These are phyloP conservation scores for Boleophthalmus pectinirostris DNA, from an alignment of 2,113 vertebrate genomes.

Conservation along the genomic window DNA sequence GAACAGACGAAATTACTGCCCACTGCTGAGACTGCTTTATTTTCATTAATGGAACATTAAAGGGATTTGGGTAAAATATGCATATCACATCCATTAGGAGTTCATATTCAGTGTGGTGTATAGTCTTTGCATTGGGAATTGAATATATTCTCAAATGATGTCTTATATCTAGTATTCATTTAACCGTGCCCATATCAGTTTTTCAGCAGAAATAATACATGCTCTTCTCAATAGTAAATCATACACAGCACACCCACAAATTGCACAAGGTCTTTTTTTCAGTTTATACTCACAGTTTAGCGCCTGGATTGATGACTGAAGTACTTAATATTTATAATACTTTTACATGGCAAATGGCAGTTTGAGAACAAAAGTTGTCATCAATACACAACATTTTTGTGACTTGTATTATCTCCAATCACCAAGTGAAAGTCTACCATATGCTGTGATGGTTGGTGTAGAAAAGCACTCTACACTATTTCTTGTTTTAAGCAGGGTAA, in stretches of 20 bases:
- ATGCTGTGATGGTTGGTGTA: neutral
- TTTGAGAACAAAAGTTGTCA: no score
- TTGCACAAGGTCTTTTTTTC: no score
- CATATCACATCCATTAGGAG: constrained; percentile 16
- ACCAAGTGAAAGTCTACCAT: neutral
- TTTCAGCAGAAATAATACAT: no score
- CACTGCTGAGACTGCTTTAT: constrained; percentile 31
- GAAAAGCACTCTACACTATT: neutral
- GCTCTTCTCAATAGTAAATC: no score
- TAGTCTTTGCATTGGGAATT: neutral
- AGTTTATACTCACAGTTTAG: no score
- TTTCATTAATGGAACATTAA: constrained; percentile 51
- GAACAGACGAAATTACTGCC: constrained; percentile 48
- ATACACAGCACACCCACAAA: no score
- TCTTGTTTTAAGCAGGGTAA: constrained; percentile 6
- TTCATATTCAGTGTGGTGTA: neutral
- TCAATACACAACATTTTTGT: no score
- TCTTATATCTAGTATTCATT: no score
- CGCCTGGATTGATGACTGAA: no score
- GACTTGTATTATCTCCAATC: neutral
- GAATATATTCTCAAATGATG: neutral
- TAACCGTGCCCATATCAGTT: no score
- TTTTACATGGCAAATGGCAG: no score
- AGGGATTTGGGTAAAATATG: constrained; percentile 40
- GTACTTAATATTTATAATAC: no score